Evolutionary conservation across 2,113 vertebrate species (phyloP).

Genomic region (Indri indri): DNA sequence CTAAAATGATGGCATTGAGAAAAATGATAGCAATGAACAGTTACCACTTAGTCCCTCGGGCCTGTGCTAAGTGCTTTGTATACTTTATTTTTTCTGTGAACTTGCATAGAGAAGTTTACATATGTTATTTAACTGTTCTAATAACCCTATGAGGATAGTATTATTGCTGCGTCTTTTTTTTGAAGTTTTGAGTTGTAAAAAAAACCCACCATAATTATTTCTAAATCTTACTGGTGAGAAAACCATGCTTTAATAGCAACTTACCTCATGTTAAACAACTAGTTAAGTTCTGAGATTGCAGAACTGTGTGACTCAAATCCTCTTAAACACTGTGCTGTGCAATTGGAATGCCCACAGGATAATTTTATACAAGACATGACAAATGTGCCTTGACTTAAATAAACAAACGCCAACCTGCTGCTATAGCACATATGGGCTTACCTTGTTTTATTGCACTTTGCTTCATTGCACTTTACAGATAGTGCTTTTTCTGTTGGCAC

Average conservation of each 20-base stretch:
- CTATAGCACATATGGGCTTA: accelerated
- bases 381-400: background rate
- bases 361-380: background rate
- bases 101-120: no score
- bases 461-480: background rate
- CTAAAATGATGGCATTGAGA: background rate
- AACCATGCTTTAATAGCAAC: background rate
- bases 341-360: background rate
- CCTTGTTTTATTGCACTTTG: background rate
- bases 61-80: background rate
- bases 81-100: no score
- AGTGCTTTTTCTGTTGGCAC: background rate
- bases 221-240: background rate
- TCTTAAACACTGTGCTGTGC: background rate
- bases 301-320: background rate
- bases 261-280: background rate
- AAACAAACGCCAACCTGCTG: background rate
- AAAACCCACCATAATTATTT: background rate
- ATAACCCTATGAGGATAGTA: no score
- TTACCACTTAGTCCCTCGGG: background rate
- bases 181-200: background rate
- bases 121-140: background rate
- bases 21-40: background rate
- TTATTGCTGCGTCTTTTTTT: background rate
- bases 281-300: background rate